Conservation (phyloP, 2,888 invertebrate genomes). For the Heliconius ethilla region DNA sequence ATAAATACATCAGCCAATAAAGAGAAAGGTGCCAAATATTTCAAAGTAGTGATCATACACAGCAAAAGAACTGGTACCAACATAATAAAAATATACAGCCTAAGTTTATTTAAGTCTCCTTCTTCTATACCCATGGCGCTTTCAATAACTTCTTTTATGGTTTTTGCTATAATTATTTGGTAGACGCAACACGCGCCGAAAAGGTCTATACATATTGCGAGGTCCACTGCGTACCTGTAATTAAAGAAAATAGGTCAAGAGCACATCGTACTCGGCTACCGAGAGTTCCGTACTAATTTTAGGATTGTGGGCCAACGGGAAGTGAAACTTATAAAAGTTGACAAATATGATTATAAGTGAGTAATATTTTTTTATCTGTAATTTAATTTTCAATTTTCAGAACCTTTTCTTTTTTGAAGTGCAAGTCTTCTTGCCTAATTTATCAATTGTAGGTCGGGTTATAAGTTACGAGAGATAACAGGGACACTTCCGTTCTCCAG, state of each 20-base stretch:
- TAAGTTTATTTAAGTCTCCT: slow-evolving; percentile 51
- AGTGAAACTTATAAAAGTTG: no score
- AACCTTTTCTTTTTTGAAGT: no score
- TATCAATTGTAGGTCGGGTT: no score
- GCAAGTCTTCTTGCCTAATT: no score
- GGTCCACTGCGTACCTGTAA: slow-evolving; percentile 64
- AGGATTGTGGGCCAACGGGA: no score
- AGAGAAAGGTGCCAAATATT: slow-evolving; percentile 73
- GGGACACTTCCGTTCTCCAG: no score
- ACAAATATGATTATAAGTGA: no score
- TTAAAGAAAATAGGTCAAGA: background rate
- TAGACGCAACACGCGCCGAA: slow-evolving; percentile 77
- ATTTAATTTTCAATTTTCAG: no score
- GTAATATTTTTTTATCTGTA: no score
- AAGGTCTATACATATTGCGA: slow-evolving; percentile 68
- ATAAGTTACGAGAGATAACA: no score
- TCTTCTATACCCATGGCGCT: slow-evolving; percentile 46
- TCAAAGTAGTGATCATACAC: slow-evolving; percentile 74
- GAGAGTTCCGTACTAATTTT: no score
- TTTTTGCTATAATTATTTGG: slow-evolving; percentile 74
- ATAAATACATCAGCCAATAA: slow-evolving; percentile 71
- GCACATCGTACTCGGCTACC: slow-evolving; percentile 36
- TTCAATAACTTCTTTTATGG: slow-evolving; percentile 65
- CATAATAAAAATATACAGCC: slow-evolving; percentile 64
- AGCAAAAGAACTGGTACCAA: slow-evolving; percentile 68